phyloP scores from a whole-genome alignment of 1,140 invertebrate species.

The Drosophila rhopaloa region DNA sequence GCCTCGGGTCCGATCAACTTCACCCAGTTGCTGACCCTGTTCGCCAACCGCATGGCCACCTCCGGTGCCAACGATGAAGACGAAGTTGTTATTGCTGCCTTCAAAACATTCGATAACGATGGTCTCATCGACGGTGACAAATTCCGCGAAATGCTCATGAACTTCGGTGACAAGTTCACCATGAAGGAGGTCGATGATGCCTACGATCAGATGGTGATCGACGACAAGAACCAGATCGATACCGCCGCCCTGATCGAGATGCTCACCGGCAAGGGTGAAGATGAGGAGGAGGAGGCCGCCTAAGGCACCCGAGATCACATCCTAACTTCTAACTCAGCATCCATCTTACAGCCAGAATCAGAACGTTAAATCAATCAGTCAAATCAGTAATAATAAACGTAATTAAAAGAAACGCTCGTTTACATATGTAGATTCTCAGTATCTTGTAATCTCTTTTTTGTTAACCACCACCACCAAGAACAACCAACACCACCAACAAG shows the following conservation, averaged over 20 bases:
- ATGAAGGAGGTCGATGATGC: constrained; percentile 96
- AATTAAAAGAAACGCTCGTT: constrained; percentile 84
- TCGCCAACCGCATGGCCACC: constrained; percentile 94
- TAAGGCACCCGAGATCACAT: constrained; percentile 74
- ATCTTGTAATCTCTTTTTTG: constrained; percentile 81
- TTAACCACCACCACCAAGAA: constrained; percentile 32
- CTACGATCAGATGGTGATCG: constrained; percentile 97
- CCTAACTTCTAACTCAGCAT: constrained; percentile 83
- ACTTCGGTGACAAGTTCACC: constrained; percentile 98
- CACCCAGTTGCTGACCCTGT: constrained; percentile 96
- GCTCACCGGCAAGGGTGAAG: constrained; percentile 92
- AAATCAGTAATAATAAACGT: constrained; percentile 81
- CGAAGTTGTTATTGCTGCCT: constrained; percentile 96
- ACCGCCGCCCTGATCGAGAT: constrained; percentile 94
- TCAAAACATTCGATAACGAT: constrained; percentile 97
- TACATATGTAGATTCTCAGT: constrained; percentile 82
- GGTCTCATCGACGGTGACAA: constrained; percentile 95
- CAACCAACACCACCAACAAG: constrained; percentile 28
- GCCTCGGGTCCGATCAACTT: constrained; percentile 97
- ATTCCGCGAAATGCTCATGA: constrained; percentile 96
- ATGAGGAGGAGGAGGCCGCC: constrained; percentile 90
- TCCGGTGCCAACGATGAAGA: constrained; percentile 94
- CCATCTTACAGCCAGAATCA: constrained; percentile 68
- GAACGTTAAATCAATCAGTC: constrained; percentile 75
- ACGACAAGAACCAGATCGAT: constrained; percentile 96